Evolutionary conservation across 2,113 vertebrate species (phyloP).

Genomic region (Chionodraco myersi): DNA sequence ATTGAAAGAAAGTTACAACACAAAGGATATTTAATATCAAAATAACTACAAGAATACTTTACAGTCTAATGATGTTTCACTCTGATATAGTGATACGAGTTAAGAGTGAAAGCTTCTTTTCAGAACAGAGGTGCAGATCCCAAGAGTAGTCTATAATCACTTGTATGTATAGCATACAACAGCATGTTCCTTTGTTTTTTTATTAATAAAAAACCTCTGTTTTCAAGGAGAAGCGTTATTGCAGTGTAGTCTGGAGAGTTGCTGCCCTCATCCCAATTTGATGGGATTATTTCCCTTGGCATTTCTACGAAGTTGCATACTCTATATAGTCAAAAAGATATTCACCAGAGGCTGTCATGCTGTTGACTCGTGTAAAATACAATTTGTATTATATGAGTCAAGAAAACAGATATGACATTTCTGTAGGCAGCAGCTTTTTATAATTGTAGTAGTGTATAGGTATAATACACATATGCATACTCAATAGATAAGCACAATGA

Average conservation of each 20-base stretch:
- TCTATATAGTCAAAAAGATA: constrained; percentile 41
- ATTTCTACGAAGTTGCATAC: constrained; percentile 50
- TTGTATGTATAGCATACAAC: constrained; percentile 5
- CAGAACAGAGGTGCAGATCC: constrained; percentile 2
- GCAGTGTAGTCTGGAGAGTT: constrained; percentile 57
- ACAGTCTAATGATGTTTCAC: background rate
- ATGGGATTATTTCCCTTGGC: constrained; percentile 67
- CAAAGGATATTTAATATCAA: background rate
- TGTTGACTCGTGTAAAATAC: constrained; percentile 44
- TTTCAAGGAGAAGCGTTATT: constrained; percentile 53
- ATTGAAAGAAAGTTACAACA: background rate
- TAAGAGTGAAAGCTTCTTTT: background rate
- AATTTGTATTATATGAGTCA: constrained; percentile 46
- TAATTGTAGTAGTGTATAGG: background rate
- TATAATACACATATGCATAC: background rate
- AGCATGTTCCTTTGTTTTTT: constrained; percentile 27
- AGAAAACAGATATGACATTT: constrained; percentile 40
- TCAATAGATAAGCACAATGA: background rate
- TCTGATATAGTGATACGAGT: background rate
- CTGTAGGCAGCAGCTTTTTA: background rate
- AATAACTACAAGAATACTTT: background rate
- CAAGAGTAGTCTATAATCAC: background rate
- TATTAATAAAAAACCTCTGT: constrained; percentile 55
- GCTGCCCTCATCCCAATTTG: constrained; percentile 58
- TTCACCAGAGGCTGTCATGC: constrained; percentile 26